Conservation (phyloP, 2,113 vertebrate genomes). For the Turdus rufiventris region DNA sequence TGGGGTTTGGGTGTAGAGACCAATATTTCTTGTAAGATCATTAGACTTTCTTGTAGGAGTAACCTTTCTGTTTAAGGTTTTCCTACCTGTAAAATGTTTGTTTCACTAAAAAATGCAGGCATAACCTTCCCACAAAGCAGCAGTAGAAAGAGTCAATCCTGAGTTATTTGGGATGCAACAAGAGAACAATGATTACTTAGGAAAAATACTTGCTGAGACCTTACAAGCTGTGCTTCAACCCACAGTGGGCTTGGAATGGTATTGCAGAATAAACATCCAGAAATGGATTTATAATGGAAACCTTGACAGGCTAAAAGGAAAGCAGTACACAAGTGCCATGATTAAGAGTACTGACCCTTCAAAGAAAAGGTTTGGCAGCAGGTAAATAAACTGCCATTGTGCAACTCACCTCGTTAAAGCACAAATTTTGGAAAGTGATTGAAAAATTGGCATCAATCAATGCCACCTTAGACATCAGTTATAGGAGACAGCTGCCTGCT, state of each 20-base stretch:
- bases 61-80: not conserved
- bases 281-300: conserved; percentile 13
- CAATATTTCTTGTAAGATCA: not conserved
- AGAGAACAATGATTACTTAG: not conserved
- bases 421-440: conserved; percentile 30
- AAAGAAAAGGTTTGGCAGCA: conserved; percentile 2
- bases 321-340: conserved; percentile 21
- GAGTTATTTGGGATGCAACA: not conserved
- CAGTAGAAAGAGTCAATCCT: not conserved
- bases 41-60: not conserved
- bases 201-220: not conserved
- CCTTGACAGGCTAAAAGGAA: not conserved
- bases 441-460: conserved; percentile 33
- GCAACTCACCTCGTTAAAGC: conserved; percentile 22
- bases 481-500: conserved; percentile 38
- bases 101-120: not conserved
- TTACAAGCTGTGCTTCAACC: not conserved
- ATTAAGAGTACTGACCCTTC: conserved; percentile 42
- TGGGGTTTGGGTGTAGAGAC: not conserved
- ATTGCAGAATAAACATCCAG: not conserved
- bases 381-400: conserved; percentile 41
- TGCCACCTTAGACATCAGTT: conserved; percentile 29
- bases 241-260: not conserved
- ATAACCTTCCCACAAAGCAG: not conserved
- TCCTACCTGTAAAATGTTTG: not conserved